A percentile compares a stretch with the other conserved stretches of the same genome.
phyloP scores from a whole-genome alignment of 2,888 invertebrate species.

The Troides helena region DNA sequence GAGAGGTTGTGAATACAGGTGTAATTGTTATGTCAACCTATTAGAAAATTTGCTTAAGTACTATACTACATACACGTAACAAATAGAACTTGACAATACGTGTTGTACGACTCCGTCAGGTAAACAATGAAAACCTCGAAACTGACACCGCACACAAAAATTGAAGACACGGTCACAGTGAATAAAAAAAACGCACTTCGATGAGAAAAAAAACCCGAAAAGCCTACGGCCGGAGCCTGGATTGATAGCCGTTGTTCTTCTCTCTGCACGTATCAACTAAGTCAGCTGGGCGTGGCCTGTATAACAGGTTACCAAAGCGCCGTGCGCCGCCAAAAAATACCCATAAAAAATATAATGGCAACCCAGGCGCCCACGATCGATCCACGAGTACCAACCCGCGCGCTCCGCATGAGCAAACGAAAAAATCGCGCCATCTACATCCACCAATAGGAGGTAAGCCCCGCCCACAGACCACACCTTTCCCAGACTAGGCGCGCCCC shows the following conservation, averaged over 20 bases:
- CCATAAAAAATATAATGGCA: conserved; percentile 79
- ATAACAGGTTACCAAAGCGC: conserved; percentile 77
- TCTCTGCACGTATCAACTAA: conserved; percentile 62
- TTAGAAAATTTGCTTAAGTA: neutral
- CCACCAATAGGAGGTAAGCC: conserved; percentile 54
- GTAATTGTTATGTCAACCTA: neutral
- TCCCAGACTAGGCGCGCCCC: conserved; percentile 55
- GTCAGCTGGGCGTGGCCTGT: conserved; percentile 67
- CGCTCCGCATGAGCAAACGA: conserved; percentile 63
- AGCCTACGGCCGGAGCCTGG: conserved; percentile 67
- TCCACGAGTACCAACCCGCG: conserved; percentile 71
- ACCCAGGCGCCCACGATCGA: conserved; percentile 73
- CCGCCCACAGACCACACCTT: conserved; percentile 58
- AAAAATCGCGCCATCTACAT: conserved; percentile 63
- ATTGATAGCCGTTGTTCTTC: conserved; percentile 65
- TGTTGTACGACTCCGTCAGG: conserved; percentile 2
- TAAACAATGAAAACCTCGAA: conserved; percentile 33
- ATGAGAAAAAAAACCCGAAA: conserved; percentile 57
- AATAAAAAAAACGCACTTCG: conserved; percentile 57
- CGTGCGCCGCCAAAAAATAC: conserved; percentile 76
- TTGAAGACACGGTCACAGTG: conserved; percentile 63
- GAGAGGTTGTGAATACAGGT: neutral
- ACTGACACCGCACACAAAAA: conserved; percentile 56
- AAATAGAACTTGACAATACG: conserved; percentile 19
- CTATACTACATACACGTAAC: conserved; percentile 19